Percentiles rank a stretch among this genome's conserved stretches.
Evolutionary conservation across 1,140 invertebrate genomes (phyloP).

Genomic region (Cyclina sinensis): DNA sequence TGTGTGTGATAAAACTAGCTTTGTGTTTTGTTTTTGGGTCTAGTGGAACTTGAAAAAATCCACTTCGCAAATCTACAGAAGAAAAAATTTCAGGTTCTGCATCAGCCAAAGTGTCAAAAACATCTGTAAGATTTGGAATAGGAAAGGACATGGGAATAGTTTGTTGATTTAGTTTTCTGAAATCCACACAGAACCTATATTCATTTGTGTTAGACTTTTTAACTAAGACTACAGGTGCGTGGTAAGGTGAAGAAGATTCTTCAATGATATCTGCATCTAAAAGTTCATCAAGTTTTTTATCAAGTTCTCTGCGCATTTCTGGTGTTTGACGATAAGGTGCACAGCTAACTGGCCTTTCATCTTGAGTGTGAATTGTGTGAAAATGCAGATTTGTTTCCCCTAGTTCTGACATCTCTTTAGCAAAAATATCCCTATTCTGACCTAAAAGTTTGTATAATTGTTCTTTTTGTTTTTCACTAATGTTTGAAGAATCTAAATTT

Average conservation of each 20-base stretch:
- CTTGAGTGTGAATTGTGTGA: slow-evolving; percentile 66
- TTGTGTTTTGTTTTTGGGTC: slow-evolving; percentile 63
- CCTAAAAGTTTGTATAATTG: not conserved
- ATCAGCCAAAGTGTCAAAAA: slow-evolving; percentile 64
- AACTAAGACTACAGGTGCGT: slow-evolving; percentile 46
- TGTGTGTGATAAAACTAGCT: slow-evolving; percentile 70
- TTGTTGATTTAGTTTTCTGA: slow-evolving; percentile 65
- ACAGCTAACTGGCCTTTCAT: slow-evolving; percentile 53
- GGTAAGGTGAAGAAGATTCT: slow-evolving; percentile 45
- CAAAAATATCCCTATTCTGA: slow-evolving; percentile 64
- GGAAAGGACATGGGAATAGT: slow-evolving; percentile 64
- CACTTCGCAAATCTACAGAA: slow-evolving; percentile 58
- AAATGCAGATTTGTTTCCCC: slow-evolving; percentile 18
- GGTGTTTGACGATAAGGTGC: slow-evolving; percentile 56
- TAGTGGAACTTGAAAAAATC: slow-evolving; percentile 70
- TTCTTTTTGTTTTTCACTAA: slow-evolving; percentile 28
- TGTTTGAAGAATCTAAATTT: not conserved
- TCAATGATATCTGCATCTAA: not conserved
- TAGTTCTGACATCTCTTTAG: slow-evolving; percentile 66
- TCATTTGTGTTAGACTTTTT: slow-evolving; percentile 54
- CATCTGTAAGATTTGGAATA: slow-evolving; percentile 66
- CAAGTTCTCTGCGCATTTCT: not conserved
- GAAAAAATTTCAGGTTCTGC: slow-evolving; percentile 59
- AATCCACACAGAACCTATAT: slow-evolving; percentile 59
- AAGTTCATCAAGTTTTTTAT: slow-evolving; percentile 63